Percentiles rank a stretch among this genome's conserved stretches.
Conservation (phyloP, 2,797 vertebrate species). For the Borostomias antarcticus region DNA sequence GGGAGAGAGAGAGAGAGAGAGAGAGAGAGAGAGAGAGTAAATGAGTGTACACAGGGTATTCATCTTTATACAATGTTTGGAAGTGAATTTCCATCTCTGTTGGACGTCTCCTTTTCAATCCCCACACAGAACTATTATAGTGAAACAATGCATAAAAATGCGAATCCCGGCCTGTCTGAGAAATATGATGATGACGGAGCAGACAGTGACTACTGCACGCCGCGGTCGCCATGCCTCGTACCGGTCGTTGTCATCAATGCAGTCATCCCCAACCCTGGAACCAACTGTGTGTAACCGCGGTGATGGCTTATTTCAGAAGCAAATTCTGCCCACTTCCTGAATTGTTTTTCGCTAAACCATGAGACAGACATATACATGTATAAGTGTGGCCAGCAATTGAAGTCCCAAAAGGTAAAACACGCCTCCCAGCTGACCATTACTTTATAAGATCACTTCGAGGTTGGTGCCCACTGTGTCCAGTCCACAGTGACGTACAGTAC, state of each 20-base stretch:
- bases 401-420: neutral
- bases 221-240: constrained; percentile 43
- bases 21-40: neutral
- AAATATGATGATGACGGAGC: constrained; percentile 15
- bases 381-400: neutral
- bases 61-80: constrained; percentile 40
- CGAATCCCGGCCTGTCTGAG: neutral
- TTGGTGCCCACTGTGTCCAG: no score
- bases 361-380: neutral
- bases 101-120: constrained; percentile 43
- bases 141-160: constrained; percentile 35
- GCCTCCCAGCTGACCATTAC: no score
- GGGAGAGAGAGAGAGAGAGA: neutral
- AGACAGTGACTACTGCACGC: constrained; percentile 46
- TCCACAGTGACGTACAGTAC: no score
- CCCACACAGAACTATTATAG: constrained; percentile 40
- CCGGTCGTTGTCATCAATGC: constrained; percentile 50
- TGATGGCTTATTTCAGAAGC: neutral
- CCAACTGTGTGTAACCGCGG: constrained; percentile 4
- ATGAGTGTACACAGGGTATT: constrained; percentile 19
- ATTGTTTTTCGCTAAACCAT: neutral
- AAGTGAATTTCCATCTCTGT: constrained; percentile 40
- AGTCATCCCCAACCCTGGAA: constrained; percentile 44
- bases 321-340: neutral
- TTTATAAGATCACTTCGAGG: no score